Conservation (phyloP, 2,888 invertebrate species). For the Odontothrips loti region DNA sequence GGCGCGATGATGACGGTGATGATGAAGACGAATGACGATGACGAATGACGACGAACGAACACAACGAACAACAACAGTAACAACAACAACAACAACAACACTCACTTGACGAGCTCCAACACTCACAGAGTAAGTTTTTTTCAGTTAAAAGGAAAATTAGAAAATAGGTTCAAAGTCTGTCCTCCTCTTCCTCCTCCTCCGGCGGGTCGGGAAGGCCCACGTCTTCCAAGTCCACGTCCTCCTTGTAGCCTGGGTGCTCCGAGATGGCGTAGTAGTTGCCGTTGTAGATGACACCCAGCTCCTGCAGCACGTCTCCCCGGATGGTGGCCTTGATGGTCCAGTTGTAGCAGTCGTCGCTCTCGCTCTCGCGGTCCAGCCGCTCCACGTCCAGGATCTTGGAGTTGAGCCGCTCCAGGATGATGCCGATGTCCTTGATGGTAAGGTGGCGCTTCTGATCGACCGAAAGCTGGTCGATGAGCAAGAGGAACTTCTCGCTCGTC, state of each 20-base stretch:
- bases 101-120: slow-evolving; percentile 34
- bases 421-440: slow-evolving; percentile 91
- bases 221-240: slow-evolving; percentile 79
- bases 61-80: slow-evolving; percentile 14
- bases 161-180: slow-evolving; percentile 49
- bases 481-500: slow-evolving; percentile 85
- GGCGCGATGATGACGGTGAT: background rate
- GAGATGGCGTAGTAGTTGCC: slow-evolving; percentile 93
- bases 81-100: slow-evolving; percentile 27
- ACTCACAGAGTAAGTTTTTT: slow-evolving; percentile 26
- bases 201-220: slow-evolving; percentile 47
- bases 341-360: slow-evolving; percentile 90
- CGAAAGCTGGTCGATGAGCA: slow-evolving; percentile 88
- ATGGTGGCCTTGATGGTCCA: slow-evolving; percentile 96
- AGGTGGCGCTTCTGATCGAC: slow-evolving; percentile 88
- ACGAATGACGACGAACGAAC: slow-evolving; percentile 12
- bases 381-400: slow-evolving; percentile 93
- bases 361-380: slow-evolving; percentile 83
- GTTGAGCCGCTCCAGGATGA: slow-evolving; percentile 85
- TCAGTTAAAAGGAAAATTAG: slow-evolving; percentile 32
- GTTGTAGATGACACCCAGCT: slow-evolving; percentile 90
- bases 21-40: slow-evolving; percentile 21
- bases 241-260: slow-evolving; percentile 90
- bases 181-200: slow-evolving; percentile 73
- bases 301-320: slow-evolving; percentile 82